Evolutionary conservation across 1,140 invertebrate species (phyloP).

Genomic region (Orius insidiosus): DNA sequence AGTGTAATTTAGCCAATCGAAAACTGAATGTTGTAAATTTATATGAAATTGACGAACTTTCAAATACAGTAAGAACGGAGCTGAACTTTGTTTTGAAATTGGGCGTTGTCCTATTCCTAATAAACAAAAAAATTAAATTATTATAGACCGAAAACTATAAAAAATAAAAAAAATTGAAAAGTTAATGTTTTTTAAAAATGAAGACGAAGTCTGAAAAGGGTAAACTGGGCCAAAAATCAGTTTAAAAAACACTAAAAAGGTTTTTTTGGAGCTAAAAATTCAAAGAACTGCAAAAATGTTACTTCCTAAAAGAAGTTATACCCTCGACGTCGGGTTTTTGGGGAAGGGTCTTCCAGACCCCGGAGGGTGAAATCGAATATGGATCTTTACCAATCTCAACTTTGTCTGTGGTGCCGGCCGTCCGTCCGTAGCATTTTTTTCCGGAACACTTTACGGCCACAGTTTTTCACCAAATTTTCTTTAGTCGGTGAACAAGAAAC

Average conservation of each 20-base stretch:
- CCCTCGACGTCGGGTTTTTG: neutral
- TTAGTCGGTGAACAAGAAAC: too few relatives aligned
- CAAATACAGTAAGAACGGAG: constrained; percentile 2
- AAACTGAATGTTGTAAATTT: constrained; percentile 6
- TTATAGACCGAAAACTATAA: too few relatives aligned
- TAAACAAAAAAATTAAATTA: neutral
- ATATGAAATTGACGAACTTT: constrained; percentile 2
- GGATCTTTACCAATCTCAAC: too few relatives aligned
- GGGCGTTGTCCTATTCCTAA: constrained; percentile 3
- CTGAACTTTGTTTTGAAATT: neutral
- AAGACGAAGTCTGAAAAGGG: too few relatives aligned
- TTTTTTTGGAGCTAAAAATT: neutral
- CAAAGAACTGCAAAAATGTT: neutral
- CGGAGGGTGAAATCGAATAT: too few relatives aligned
- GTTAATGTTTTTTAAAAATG: neutral
- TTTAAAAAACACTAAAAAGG: neutral
- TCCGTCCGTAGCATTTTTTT: too few relatives aligned
- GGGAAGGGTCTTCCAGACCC: too few relatives aligned
- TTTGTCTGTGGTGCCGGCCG: too few relatives aligned
- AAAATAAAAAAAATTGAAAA: neutral
- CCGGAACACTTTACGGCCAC: too few relatives aligned
- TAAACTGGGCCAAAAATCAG: neutral
- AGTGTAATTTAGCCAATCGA: constrained; percentile 7
- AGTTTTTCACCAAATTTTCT: too few relatives aligned
- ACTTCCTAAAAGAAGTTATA: neutral